Base-by-base conservation (phyloP, 1,140 invertebrate genomes). In the Wasmannia auropunctata region DNA sequence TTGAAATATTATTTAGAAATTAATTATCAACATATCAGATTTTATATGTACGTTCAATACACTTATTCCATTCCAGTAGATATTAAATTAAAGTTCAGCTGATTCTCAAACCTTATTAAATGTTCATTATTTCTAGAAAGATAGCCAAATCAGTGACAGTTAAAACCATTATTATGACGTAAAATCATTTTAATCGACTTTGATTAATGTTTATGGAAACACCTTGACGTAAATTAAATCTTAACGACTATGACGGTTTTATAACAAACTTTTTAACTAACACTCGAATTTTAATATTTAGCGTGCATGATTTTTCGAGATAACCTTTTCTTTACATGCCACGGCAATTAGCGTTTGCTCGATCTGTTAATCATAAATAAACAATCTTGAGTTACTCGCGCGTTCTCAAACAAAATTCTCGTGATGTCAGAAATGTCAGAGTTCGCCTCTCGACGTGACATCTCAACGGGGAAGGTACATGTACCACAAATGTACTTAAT, bases 401-500 rank as follows among this genome's bases (percentile, higher is more conserved):
- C 34, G 19, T 40, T 54, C 62, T 74, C 70, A 56, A 31, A 80
- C 49, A 69, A 80, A 80, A 80, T 69, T 80, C 77, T 54, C 62
- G 31, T 16, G 34, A 69, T 80, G 76, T 69, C 62, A 51, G 77
- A 69, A 80, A 80, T 80, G 77, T 80, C 77, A 80, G 49, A 69
- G 77, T 80, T 80, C 63, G 77, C 63, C 62, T 80, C 46, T 63
- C 40, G 58, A 77, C 58, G 77, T 69, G 63, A 54, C 37, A 54
- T 54, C 77, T 80, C 43, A 80, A 80, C 62, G 34, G 46, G 31
- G 31, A 67, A 80, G 31, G 62, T 67, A 80, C 76, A 67, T 31
- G 62, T 80, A 80, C 76, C 63, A 69, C 77, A 80, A 65, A 80
- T 40, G 63, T 69, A 69, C 77, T 80, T 80, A 69, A 80, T 81